Conservation (phyloP, 2,888 invertebrate genomes). For the Rhodophaea formosa region DNA sequence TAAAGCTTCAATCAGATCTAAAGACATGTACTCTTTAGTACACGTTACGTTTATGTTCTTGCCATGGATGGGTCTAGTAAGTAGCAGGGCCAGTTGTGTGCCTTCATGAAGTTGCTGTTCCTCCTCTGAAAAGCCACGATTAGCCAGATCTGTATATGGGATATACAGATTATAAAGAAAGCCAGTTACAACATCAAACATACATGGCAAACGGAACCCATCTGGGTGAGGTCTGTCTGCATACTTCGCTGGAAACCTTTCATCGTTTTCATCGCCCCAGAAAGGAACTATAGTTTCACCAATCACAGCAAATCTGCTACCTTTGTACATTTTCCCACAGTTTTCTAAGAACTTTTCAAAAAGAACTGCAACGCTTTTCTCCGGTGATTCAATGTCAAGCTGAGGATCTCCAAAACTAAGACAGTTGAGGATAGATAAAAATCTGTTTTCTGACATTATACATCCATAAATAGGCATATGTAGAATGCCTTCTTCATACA, state of each 20-base stretch:
- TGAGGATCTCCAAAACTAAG: conserved; percentile 24
- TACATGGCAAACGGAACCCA: conserved; percentile 23
- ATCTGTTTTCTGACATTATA: conserved; percentile 30
- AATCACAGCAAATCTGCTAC: conserved; percentile 24
- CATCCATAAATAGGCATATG: conserved; percentile 27
- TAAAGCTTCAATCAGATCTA: conserved; percentile 24
- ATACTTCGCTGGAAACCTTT: conserved; percentile 26
- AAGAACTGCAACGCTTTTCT: conserved; percentile 25
- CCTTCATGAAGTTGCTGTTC: conserved; percentile 23
- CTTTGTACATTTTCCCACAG: conserved; percentile 26
- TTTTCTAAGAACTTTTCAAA: conserved; percentile 29
- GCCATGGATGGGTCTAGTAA: conserved; percentile 23
- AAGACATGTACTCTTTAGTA: conserved; percentile 25
- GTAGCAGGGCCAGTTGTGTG: conserved; percentile 24
- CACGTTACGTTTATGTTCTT: conserved; percentile 25
- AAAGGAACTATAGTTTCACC: conserved; percentile 33
- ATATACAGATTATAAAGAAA: conserved; percentile 26
- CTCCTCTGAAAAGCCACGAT: conserved; percentile 19
- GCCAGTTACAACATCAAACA: conserved; percentile 22
- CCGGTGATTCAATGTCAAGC: conserved; percentile 22
- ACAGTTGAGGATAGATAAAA: conserved; percentile 26
- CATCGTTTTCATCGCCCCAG: conserved; percentile 23
- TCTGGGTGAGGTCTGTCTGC: conserved; percentile 28
- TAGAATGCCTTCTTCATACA: conserved; percentile 28
- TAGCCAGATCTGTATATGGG: conserved; percentile 22